phyloP scores from a whole-genome alignment of 2,888 invertebrate species.

The Lepeophtheirus nordmannii region DNA sequence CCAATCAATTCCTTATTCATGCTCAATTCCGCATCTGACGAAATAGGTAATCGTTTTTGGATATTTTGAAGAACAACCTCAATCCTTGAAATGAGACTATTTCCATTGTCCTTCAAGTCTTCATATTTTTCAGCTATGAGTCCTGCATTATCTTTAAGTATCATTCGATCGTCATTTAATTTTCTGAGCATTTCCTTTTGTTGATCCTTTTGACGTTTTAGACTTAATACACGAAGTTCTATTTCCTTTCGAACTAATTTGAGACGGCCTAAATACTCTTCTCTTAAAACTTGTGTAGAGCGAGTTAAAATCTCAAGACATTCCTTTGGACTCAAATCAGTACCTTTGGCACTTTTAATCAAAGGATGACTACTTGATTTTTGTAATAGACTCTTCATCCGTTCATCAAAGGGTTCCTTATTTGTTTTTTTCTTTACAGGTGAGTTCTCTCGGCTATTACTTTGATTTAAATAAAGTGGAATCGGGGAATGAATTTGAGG shows the following conservation, averaged over 20 bases:
- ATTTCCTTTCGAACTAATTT: neutral
- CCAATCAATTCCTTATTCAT: constrained; percentile 5
- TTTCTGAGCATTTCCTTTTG: neutral
- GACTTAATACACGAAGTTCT: neutral
- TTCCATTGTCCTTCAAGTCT: neutral
- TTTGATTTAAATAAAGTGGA: neutral
- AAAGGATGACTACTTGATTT: neutral
- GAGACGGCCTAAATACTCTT: constrained; percentile 2
- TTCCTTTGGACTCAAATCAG: neutral
- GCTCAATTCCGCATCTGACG: constrained; percentile 13
- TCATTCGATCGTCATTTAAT: neutral
- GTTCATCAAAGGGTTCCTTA: constrained; percentile 11
- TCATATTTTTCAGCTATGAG: constrained; percentile 7
- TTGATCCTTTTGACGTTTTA: neutral
- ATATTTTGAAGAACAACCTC: constrained; percentile 4
- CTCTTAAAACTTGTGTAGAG: constrained; percentile 9
- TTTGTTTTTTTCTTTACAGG: neutral
- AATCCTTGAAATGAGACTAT: neutral
- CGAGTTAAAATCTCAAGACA: constrained; percentile 3
- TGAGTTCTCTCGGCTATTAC: neutral
- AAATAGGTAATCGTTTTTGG: constrained; percentile 6
- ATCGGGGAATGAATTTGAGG: neutral
- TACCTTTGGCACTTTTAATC: neutral
- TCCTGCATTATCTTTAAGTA: constrained; percentile 3
- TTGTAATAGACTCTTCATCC: neutral